Evolutionary conservation across 2,113 vertebrate species (phyloP).

Genomic region (Nerophis lumbriciformis): DNA sequence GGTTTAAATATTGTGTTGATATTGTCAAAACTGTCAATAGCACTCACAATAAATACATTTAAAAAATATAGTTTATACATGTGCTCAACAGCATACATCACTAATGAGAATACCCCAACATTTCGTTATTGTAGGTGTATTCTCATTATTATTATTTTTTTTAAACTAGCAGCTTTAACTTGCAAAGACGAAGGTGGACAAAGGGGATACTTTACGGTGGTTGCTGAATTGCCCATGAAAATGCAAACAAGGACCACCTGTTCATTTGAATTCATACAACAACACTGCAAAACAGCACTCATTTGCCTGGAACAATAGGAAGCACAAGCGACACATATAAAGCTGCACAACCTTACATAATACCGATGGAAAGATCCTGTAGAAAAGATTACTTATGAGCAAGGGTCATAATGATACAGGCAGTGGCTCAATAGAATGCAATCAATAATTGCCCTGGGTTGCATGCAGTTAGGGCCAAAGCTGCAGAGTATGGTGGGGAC

Average conservation of each 20-base stretch:
- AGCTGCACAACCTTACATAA: background rate
- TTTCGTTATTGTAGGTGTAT: too few relatives aligned
- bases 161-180: too few relatives aligned
- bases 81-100: too few relatives aligned
- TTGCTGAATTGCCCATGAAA: background rate
- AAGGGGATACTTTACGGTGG: background rate
- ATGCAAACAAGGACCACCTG: background rate
- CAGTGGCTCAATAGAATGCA: slow-evolving; percentile 43
- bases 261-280: background rate
- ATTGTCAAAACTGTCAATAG: too few relatives aligned
- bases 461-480: slow-evolving; percentile 40
- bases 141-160: too few relatives aligned
- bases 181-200: background rate
- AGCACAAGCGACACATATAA: background rate
- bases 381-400: slow-evolving; percentile 3
- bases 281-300: background rate
- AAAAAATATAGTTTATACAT: too few relatives aligned
- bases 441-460: slow-evolving; percentile 59
- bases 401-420: slow-evolving; percentile 20
- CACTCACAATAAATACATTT: too few relatives aligned
- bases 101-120: too few relatives aligned
- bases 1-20: too few relatives aligned
- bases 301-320: background rate
- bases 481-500: slow-evolving; percentile 39
- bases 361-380: background rate